Percentiles rank a stretch among this genome's conserved stretches.
phyloP scores from a whole-genome alignment of 2,888 invertebrate species.

The Pogonocherus hispidulus region DNA sequence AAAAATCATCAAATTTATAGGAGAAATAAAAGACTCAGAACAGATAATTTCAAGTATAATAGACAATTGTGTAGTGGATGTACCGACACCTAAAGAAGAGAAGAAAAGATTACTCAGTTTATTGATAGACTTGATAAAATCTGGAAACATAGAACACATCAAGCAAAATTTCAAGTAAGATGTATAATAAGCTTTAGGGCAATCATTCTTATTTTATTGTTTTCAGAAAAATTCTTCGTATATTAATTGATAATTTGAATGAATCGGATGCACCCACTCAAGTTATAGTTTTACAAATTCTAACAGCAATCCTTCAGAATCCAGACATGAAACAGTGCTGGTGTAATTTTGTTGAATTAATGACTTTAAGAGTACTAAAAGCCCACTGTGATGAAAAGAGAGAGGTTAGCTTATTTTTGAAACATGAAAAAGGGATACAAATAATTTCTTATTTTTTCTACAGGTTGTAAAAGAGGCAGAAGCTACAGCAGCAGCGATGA shows the following conservation, averaged over 20 bases:
- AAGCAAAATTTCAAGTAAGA: conserved; percentile 70
- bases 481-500: conserved; percentile 78
- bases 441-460: conserved; percentile 39
- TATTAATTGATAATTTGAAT: conserved; percentile 82
- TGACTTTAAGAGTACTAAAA: conserved; percentile 89
- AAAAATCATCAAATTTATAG: conserved; percentile 35
- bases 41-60: conserved; percentile 67
- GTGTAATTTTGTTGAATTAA: conserved; percentile 91
- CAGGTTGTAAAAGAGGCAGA: conserved; percentile 89
- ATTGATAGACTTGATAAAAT: conserved; percentile 69
- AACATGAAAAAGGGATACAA: neutral
- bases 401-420: conserved; percentile 68
- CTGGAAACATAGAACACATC: conserved; percentile 70
- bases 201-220: conserved; percentile 31
- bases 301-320: conserved; percentile 88
- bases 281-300: conserved; percentile 82
- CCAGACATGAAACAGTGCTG: conserved; percentile 84
- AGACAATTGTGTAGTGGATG: conserved; percentile 63
- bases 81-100: conserved; percentile 62
- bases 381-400: conserved; percentile 83
- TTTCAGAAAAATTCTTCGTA: conserved; percentile 78
- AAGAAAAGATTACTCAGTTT: conserved; percentile 66
- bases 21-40: conserved; percentile 60
- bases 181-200: neutral
- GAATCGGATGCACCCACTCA: conserved; percentile 75